These are phyloP conservation scores for Callipepla squamata DNA, from an alignment of 2,113 vertebrate genomes.

Conservation along the genomic window DNA sequence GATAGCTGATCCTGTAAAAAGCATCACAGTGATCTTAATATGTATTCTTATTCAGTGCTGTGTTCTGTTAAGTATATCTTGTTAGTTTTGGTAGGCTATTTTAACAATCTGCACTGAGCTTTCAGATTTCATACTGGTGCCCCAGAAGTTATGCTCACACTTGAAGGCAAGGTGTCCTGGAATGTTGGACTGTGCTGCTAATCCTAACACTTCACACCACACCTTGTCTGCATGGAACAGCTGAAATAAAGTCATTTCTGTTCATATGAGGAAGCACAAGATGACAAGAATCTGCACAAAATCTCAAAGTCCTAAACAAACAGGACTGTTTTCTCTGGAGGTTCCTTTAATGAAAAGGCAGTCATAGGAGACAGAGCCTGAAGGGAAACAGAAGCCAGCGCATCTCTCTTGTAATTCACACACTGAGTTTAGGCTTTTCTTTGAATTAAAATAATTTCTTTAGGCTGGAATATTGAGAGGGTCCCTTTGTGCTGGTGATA, in stretches of 20 bases:
- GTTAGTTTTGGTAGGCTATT: not conserved
- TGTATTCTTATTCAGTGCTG: not conserved
- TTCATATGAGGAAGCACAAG: not conserved
- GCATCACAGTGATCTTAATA: not conserved
- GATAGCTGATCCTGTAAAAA: not conserved
- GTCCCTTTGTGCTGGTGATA: not conserved
- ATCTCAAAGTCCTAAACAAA: not conserved
- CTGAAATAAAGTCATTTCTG: not conserved
- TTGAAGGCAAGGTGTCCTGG: not conserved
- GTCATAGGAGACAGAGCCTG: not conserved
- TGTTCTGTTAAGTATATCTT: not conserved
- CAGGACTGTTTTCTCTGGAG: not conserved
- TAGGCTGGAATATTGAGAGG: not conserved
- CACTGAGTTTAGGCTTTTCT: not conserved
- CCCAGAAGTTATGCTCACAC: not conserved
- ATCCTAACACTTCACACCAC: not conserved
- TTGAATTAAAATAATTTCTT: not conserved
- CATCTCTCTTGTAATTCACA: not conserved
- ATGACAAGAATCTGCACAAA: not conserved
- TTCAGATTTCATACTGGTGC: not conserved
- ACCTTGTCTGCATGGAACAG: not conserved
- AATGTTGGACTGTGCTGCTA: not conserved
- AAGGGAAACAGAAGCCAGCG: not conserved
- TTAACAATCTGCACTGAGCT: not conserved
- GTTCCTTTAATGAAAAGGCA: not conserved